A percentile compares a stretch with the other conserved stretches of the same genome.
Conservation (phyloP, 2,797 vertebrate genomes). For the Adelosebastes latens region DNA sequence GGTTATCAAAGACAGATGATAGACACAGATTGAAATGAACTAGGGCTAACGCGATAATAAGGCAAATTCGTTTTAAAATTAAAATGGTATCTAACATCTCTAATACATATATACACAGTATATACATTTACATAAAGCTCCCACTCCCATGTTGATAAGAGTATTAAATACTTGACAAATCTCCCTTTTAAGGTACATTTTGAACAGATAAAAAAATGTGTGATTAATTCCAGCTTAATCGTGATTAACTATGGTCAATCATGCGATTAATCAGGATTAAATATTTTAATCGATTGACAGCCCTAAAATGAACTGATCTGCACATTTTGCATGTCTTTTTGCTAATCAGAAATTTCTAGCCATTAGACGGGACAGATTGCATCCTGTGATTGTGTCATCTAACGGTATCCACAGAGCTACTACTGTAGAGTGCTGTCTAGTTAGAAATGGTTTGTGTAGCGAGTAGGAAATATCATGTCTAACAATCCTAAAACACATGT, state of each 20-base stretch:
- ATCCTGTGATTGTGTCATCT: slow-evolving; percentile 10
- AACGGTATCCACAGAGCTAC: not conserved
- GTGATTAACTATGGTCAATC: no score
- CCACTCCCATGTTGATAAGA: no score
- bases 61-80: no score
- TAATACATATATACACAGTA: no score
- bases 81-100: no score
- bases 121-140: no score
- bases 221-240: no score
- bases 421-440: slow-evolving; percentile 6
- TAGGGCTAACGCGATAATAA: no score
- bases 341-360: slow-evolving; percentile 7
- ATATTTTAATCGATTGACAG: no score
- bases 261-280: fast-evolving
- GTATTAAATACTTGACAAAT: no score
- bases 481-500: slow-evolving; percentile 50
- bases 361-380: slow-evolving; percentile 10
- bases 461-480: slow-evolving; percentile 20
- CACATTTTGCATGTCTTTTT: slow-evolving; percentile 19
- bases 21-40: slow-evolving; percentile 2
- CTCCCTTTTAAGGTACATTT: no score
- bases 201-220: no score
- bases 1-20: slow-evolving; percentile 45
- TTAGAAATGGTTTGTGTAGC: not conserved
- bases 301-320: slow-evolving; percentile 5